phyloP scores from a whole-genome alignment of 2,113 vertebrate species.

The Prochilodus magdalenae region DNA sequence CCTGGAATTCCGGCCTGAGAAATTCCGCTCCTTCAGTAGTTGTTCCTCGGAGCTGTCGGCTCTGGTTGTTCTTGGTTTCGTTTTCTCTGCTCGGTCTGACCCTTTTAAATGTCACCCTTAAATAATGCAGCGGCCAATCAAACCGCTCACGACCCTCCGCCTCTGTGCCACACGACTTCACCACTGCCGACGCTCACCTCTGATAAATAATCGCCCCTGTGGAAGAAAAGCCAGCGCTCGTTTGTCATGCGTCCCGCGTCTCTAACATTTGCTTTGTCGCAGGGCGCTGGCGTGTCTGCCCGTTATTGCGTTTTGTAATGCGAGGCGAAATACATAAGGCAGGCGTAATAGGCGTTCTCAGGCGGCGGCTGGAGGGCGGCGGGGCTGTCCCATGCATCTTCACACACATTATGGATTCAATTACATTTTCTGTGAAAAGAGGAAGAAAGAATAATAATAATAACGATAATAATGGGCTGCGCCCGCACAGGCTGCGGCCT shows the following conservation, averaged over 20 bases:
- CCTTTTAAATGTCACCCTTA: constrained; percentile 29
- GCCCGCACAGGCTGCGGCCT: background rate
- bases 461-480: constrained; percentile 26
- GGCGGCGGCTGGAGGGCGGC: constrained; percentile 20
- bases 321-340: background rate
- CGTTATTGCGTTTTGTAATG: constrained; percentile 49
- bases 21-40: background rate
- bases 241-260: constrained; percentile 23
- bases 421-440: constrained; percentile 43
- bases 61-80: background rate
- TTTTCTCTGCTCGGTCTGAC: background rate
- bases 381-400: constrained; percentile 40
- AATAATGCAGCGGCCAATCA: constrained; percentile 45
- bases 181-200: background rate
- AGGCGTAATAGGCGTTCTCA: background rate
- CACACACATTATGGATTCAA: constrained; percentile 52
- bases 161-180: background rate
- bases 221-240: background rate
- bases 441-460: constrained; percentile 37
- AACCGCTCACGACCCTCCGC: background rate
- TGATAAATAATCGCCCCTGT: background rate
- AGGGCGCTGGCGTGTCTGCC: background rate
- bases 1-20: background rate
- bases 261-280: constrained; percentile 34
- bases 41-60: too few species aligned